A percentile compares a stretch with the other conserved stretches of the same genome.
Evolutionary conservation across 2,888 invertebrate genomes (phyloP).

Genomic region (Aspidapion aeneum): DNA sequence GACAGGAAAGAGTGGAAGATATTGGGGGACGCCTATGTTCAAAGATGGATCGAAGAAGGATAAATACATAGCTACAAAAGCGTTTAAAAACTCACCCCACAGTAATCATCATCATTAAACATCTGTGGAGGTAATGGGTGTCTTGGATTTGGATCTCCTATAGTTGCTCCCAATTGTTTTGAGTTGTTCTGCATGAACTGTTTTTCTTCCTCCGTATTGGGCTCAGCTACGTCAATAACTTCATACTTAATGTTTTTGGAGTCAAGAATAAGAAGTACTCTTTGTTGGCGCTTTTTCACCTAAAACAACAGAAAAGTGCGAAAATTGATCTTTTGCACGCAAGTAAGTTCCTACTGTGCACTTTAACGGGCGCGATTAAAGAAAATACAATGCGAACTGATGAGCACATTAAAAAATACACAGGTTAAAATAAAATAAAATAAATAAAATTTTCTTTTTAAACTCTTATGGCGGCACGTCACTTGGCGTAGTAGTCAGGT

Average conservation of each 20-base stretch:
- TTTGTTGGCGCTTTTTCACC: slow-evolving; percentile 95
- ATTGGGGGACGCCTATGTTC: too few species aligned
- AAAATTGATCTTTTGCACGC: slow-evolving; percentile 8
- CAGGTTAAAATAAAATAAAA: too few species aligned
- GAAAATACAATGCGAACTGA: neutral
- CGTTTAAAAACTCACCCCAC: slow-evolving; percentile 92
- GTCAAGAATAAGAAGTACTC: slow-evolving; percentile 90
- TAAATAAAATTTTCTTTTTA: too few species aligned
- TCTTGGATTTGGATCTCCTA: slow-evolving; percentile 68
- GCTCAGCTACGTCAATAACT: slow-evolving; percentile 92
- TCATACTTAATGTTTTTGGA: slow-evolving; percentile 88
- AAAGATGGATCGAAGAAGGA: too few species aligned
- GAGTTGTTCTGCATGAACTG: slow-evolving; percentile 91
- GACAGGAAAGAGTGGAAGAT: too few species aligned
- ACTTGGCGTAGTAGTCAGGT: too few species aligned
- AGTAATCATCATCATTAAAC: slow-evolving; percentile 88
- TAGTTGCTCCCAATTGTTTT: slow-evolving; percentile 69
- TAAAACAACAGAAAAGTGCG: slow-evolving; percentile 46
- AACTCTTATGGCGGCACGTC: too few species aligned
- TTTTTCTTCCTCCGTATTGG: slow-evolving; percentile 82
- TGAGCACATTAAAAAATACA: too few species aligned
- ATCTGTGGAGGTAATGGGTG: slow-evolving; percentile 91
- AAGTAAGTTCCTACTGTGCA: too few species aligned
- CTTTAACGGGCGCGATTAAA: too few species aligned
- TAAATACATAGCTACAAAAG: too few species aligned